Base-by-base conservation (phyloP, 2,113 vertebrate genomes). In the Oncorhynchus kisutch region DNA sequence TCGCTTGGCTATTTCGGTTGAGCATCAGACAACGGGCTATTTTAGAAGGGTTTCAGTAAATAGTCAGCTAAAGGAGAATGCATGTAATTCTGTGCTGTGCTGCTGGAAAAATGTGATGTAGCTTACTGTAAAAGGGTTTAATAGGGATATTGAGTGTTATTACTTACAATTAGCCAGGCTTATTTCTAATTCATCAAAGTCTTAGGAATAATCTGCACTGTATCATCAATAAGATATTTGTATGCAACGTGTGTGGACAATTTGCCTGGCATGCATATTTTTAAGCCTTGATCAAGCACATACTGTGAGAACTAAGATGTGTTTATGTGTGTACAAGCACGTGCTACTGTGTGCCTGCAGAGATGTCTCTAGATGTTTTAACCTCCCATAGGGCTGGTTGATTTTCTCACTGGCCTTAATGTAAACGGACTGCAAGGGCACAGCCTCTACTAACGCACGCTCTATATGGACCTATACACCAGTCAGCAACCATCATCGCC, bases 321-420 rank as follows among this genome's bases (percentile, higher is more conserved):
- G 73, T 20, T 8, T 24, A 24, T 77, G 69, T 39, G 29, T 59
- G 22, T 45, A 45, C 39, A 45, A 45, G 39, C 51, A 54, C 49
- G 27, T 16, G 65, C 20, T 66, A 27, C 2, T 11, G 60, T 75
- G 72, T 79, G 75, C 71, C n/a, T 84, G 84, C 81, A 72, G 71
- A 71, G 60, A 77, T 76, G 70, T 88, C 80, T 86, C 51, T 11
- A 73, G 76, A 72, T 75, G 67, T 81, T 84, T 73, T 81, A 54
- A 16, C 51, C 51, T n/a, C 69, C 24, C 78, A 24, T 65, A 65
- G 78, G 79, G 14, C 71, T 67, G 60, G 48, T 73, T 78, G 80
- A 69, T 84, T 83, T 86, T 82, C 72, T 75, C 70, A 9, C 48
- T 71, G 71, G 73, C 78, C 70, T 72, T 76, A 73, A 83, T 75